Evolutionary conservation across 2,888 invertebrate species (phyloP).

Genomic region (Drosophila eohydei): DNA sequence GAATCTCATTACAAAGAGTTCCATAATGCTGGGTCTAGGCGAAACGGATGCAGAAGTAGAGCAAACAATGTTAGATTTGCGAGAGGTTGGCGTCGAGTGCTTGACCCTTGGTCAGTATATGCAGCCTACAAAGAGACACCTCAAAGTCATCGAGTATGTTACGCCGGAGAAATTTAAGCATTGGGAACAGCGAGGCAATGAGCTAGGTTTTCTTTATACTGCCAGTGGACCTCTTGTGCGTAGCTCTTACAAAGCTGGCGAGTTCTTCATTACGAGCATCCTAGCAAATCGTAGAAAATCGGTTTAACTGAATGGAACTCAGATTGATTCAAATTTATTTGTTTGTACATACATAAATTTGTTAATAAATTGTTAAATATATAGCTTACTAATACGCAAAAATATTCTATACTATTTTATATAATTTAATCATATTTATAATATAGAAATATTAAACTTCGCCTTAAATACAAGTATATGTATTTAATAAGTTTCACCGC

Average conservation of each 20-base stretch:
- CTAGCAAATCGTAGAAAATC: conserved; percentile 86
- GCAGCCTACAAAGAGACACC: conserved; percentile 98
- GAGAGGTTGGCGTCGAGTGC: conserved; percentile 94
- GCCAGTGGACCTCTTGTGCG: conserved; percentile 99
- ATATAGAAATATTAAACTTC: neutral
- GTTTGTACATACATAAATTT: conserved; percentile 12
- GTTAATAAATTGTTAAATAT: conserved; percentile 30
- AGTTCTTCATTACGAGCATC: conserved; percentile 94
- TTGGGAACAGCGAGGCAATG: conserved; percentile 93
- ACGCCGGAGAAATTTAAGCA: conserved; percentile 96
- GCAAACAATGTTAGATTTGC: conserved; percentile 94
- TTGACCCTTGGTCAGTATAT: conserved; percentile 99
- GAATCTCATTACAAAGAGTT: conserved; percentile 96
- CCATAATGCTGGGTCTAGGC: conserved; percentile 98
- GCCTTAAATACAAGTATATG: neutral
- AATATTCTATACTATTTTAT: neutral
- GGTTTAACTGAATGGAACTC: conserved; percentile 1
- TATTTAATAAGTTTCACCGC: neutral
- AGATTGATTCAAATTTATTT: conserved; percentile 4
- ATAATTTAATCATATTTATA: neutral
- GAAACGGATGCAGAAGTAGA: conserved; percentile 95
- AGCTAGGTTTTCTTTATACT: conserved; percentile 97
- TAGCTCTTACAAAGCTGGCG: conserved; percentile 99
- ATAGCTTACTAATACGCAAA: neutral
- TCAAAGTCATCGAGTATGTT: conserved; percentile 97